Evolutionary conservation across 2,113 vertebrate species (phyloP).

Genomic region (Gracilinanus agilis): DNA sequence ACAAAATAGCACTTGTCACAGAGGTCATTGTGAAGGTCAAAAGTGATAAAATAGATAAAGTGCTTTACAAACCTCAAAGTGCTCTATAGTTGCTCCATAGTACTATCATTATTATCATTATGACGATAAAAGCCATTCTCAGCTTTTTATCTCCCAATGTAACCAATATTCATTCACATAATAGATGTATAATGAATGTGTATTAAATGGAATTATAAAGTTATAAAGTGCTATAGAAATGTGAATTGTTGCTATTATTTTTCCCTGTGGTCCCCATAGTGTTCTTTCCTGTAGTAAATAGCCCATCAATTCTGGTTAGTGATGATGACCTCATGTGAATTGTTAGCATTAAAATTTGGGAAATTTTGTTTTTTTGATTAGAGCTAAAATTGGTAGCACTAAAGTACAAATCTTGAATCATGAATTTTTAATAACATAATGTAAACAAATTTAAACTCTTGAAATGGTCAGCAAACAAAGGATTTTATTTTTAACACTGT

Average conservation of each 20-base stretch:
- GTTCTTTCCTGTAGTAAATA: not conserved
- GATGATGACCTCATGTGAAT: not conserved
- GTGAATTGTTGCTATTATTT: not conserved
- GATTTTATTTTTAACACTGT: not conserved
- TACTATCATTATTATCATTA: not conserved
- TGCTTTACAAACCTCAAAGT: not conserved
- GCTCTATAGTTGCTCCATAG: not conserved
- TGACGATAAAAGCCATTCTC: not conserved
- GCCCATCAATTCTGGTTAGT: not conserved
- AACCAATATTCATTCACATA: not conserved
- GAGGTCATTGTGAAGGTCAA: not conserved
- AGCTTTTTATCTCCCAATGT: not conserved
- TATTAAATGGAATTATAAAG: not conserved
- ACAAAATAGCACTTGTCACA: not conserved
- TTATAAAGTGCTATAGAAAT: not conserved
- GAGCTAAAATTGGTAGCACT: not conserved
- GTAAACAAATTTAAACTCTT: not conserved
- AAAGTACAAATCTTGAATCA: not conserved
- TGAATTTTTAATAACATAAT: not conserved
- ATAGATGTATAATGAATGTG: not conserved
- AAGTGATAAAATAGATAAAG: not conserved
- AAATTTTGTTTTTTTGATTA: not conserved
- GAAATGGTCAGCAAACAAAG: rapidly evolving
- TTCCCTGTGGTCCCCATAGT: not conserved
- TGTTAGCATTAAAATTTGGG: not conserved